phyloP scores from a whole-genome alignment of 2,113 vertebrate species.

The Corythornis vintsioides region DNA sequence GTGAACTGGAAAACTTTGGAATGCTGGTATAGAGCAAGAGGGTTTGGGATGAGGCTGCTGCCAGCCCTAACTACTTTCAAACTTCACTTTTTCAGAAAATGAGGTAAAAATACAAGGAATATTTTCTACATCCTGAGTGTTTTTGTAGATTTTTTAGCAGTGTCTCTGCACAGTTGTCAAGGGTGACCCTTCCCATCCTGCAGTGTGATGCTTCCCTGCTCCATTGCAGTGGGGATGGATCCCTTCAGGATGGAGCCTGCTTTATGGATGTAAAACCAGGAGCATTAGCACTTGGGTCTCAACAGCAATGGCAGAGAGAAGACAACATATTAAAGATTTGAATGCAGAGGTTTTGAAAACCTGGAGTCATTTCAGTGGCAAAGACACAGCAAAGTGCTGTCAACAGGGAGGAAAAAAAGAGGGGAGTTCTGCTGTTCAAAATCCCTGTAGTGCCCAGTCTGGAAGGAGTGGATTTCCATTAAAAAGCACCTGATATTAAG shows the following conservation, averaged over 20 bases:
- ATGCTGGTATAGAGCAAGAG: not conserved
- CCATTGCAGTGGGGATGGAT: not conserved
- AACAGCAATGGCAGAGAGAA: not conserved
- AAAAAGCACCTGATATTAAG: not conserved
- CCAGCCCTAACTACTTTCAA: not conserved
- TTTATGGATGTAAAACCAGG: not conserved
- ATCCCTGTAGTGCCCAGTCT: not conserved
- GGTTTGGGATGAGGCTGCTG: not conserved
- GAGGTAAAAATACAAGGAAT: not conserved
- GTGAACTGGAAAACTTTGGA: not conserved
- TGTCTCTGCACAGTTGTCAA: not conserved
- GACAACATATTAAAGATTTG: accelerated
- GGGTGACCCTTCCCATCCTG: not conserved
- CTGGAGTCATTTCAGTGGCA: not conserved
- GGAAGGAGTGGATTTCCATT: not conserved
- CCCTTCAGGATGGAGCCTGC: not conserved
- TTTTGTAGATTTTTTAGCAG: not conserved
- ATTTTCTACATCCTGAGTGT: not conserved
- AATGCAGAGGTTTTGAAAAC: not conserved
- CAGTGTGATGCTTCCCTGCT: not conserved
- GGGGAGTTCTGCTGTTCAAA: not conserved
- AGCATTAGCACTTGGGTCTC: not conserved
- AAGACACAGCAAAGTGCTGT: not conserved
- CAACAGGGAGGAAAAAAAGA: not conserved
- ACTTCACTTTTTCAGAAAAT: not conserved